Evolutionary conservation across 2,888 invertebrate genomes (phyloP).

Genomic region (Pandemis cinnamomeana): DNA sequence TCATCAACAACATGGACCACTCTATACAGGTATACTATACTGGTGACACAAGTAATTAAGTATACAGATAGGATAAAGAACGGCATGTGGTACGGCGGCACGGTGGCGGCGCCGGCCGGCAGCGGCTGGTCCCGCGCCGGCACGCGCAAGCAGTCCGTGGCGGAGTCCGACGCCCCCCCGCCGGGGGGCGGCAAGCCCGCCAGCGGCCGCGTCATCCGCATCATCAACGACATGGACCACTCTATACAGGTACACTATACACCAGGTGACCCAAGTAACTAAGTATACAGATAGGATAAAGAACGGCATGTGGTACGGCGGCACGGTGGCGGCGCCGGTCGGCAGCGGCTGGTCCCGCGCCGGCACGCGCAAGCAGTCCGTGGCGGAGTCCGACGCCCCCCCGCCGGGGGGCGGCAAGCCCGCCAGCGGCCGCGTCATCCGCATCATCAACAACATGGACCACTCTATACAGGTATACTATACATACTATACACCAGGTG

Average conservation of each 20-base stretch:
- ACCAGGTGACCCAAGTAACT: too few species aligned
- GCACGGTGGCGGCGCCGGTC: constrained; percentile 73
- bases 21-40: constrained; percentile 91
- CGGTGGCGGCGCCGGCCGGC: constrained; percentile 74
- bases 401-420: constrained; percentile 89
- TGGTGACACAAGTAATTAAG: too few species aligned
- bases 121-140: constrained; percentile 90
- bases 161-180: constrained; percentile 91
- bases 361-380: constrained; percentile 91
- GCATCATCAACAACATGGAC: constrained; percentile 97
- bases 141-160: constrained; percentile 93
- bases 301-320: constrained; percentile 68
- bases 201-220: constrained; percentile 94
- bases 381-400: constrained; percentile 92
- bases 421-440: constrained; percentile 93
- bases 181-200: constrained; percentile 89
- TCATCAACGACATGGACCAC: constrained; percentile 97
- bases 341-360: constrained; percentile 89
- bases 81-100: constrained; percentile 72
- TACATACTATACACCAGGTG: too few species aligned
- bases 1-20: constrained; percentile 97
- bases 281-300: too few species aligned
- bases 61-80: too few species aligned
- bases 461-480: constrained; percentile 96
- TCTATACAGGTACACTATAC: constrained; percentile 92